Conservation (phyloP, 2,888 invertebrate genomes). For the Rotaria sp. region DNA sequence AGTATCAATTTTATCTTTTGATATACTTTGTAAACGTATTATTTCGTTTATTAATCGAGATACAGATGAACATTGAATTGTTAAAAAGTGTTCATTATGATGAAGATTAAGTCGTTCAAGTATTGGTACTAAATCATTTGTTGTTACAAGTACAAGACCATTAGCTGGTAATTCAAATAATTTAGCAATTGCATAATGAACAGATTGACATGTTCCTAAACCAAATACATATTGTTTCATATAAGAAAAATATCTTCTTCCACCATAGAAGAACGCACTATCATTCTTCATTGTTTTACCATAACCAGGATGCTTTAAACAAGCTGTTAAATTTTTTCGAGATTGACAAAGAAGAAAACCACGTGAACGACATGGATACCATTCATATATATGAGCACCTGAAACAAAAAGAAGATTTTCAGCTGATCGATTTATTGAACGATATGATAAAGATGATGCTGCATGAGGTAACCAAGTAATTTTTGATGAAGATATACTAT, state of each 20-base stretch:
- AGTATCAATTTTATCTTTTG: not conserved
- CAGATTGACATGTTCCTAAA: conserved; percentile 7
- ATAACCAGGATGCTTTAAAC: conserved; percentile 3
- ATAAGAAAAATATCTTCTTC: not conserved
- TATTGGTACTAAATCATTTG: not conserved
- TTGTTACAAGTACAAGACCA: conserved; percentile 13
- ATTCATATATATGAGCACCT: not conserved
- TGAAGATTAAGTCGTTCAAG: not conserved
- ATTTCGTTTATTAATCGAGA: not conserved
- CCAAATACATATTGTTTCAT: conserved; percentile 9
- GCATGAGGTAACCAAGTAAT: not conserved
- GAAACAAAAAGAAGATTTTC: not conserved
- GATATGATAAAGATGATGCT: not conserved
- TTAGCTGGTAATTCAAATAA: conserved; percentile 23
- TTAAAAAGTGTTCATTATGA: conserved; percentile 16
- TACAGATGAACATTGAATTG: not conserved
- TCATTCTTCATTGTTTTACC: not conserved
- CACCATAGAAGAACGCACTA: not conserved
- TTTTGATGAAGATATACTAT: not conserved
- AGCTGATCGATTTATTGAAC: not conserved
- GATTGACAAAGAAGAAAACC: not conserved
- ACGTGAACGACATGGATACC: not conserved
- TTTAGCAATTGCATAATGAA: conserved; percentile 1
- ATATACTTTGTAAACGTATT: not conserved
- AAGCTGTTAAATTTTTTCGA: not conserved